Evolutionary conservation across 2,113 vertebrate species (phyloP).

Genomic region (Proterorhinus semilunaris): DNA sequence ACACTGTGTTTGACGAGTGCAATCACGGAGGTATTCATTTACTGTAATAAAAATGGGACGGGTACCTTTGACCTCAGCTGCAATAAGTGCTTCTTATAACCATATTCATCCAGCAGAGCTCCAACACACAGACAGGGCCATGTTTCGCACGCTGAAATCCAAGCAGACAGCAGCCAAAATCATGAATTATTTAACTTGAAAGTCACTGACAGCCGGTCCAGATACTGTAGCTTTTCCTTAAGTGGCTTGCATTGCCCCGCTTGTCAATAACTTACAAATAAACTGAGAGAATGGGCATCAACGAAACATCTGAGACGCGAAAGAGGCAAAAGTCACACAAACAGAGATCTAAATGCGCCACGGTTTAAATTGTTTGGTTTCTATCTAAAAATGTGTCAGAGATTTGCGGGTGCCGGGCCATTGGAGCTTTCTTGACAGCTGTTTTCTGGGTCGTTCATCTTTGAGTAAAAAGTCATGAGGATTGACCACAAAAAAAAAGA

Average conservation of each 20-base stretch:
- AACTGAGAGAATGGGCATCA: slow-evolving; percentile 9
- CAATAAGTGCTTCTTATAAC: not conserved
- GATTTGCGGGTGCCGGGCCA: not conserved
- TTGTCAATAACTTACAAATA: slow-evolving; percentile 11
- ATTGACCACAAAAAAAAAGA: not conserved
- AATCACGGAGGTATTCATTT: not conserved
- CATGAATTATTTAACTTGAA: slow-evolving; percentile 50
- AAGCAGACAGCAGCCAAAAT: slow-evolving; percentile 19
- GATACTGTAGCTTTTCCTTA: slow-evolving; percentile 16
- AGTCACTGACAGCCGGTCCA: slow-evolving; percentile 20
- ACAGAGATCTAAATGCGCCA: not conserved
- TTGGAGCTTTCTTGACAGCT: not conserved
- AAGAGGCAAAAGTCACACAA: not conserved
- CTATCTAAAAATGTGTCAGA: not conserved
- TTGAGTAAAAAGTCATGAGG: not conserved
- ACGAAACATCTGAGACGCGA: not conserved
- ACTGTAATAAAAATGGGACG: not conserved
- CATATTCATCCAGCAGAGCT: not conserved
- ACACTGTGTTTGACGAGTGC: not conserved
- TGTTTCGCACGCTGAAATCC: slow-evolving; percentile 11
- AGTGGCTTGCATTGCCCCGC: slow-evolving; percentile 5
- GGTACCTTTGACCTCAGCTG: not conserved
- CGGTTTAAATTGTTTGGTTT: not conserved
- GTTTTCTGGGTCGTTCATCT: not conserved
- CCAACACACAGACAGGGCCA: not conserved